Base-by-base conservation (phyloP, 2,797 vertebrate genomes). In the Rhyacichthys aspro region DNA sequence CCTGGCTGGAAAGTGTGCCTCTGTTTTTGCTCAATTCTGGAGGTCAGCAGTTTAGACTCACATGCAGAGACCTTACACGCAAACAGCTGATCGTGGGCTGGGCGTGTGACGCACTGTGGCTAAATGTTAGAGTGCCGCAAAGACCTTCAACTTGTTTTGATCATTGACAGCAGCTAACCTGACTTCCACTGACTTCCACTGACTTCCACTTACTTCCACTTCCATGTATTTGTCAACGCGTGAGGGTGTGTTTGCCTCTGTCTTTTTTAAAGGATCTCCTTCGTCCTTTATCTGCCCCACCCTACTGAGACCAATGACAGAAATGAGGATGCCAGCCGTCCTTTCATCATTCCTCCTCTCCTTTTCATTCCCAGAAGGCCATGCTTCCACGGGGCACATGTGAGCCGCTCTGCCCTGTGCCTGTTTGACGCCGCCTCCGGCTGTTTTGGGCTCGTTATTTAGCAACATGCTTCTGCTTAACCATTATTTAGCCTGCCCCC, bases 401-500 rank as follows among this genome's bases (percentile, higher is more conserved):
- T 62, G 49, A 34, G 42, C 16, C 37, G 56, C 52, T 32, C 11
- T 55, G 54, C 43, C 57, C 50, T 64, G 59, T 49, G 43, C 45
- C 52, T 72, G 71, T 44, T 16, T 12, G 15, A 52, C 54, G 9
- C 28, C 1, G 39, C 74, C 71, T 59, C 10, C 3, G 72, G 78
- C 60, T 75, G 52, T 70, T 82, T 79, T 34, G 46, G 78, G 66
- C 48, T 58, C 9, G 12, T 52, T 72, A 15, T 81, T 78, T 67
- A 63, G 69, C 72, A 70, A 63, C 67, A 36, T 55, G 56, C 58
- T 34, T 55, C 57, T 52, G 44, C 64, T 74, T 70, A 85, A 72
- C 71, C 62, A 69, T 72, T 72, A 60, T 71, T 66, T 61, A 44
- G 72, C 54, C 73, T 16, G 49, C 63, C 64, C 62, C 59, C 67